phyloP scores from a whole-genome alignment of 2,113 vertebrate genomes.

The Dissostichus mawsoni region DNA sequence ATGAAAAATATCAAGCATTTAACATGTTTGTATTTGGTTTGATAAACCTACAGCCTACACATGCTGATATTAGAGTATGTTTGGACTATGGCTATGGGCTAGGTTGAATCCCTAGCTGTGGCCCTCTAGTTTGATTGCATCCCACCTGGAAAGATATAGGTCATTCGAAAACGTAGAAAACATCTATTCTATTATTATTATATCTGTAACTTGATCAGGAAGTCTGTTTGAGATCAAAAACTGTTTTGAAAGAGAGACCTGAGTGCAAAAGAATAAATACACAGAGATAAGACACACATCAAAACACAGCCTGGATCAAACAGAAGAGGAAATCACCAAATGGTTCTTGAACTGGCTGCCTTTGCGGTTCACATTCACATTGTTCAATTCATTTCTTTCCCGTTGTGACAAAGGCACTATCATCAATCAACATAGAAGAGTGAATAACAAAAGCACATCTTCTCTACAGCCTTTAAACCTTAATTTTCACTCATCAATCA shows the following conservation, averaged over 20 bases:
- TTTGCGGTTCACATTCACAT: neutral
- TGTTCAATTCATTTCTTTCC: neutral
- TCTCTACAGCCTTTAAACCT: too few relatives aligned
- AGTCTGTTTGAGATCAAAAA: neutral
- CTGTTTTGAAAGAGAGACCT: neutral
- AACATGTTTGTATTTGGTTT: neutral
- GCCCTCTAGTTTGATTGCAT: neutral
- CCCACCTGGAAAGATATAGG: neutral
- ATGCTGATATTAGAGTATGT: too few relatives aligned
- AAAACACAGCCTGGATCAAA: neutral
- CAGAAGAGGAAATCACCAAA: neutral
- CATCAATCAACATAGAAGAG: conserved; percentile 1
- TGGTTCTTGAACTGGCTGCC: neutral
- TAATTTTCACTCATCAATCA: too few relatives aligned
- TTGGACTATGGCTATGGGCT: too few relatives aligned
- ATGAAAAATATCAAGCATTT: neutral
- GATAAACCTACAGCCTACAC: neutral
- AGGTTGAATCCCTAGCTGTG: neutral
- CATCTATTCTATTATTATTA: neutral
- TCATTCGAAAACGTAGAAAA: neutral
- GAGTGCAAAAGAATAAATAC: neutral
- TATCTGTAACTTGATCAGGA: neutral
- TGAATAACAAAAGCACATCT: neutral
- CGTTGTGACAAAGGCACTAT: neutral
- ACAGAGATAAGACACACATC: neutral